Evolutionary conservation across 2,113 vertebrate species (phyloP).

Genomic region (Pycnonotus jocosus): DNA sequence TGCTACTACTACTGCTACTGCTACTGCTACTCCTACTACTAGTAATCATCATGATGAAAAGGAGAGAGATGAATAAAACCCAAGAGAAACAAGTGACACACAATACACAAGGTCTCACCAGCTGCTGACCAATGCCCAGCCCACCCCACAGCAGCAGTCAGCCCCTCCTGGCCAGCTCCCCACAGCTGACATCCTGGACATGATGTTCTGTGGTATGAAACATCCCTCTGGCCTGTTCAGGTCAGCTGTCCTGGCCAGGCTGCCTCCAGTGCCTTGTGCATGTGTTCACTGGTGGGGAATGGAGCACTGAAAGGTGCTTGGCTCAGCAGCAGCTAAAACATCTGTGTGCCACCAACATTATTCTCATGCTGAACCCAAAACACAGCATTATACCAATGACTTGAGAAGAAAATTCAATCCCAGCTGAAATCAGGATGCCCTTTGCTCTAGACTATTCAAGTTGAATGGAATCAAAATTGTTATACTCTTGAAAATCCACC

Average conservation of each 20-base stretch:
- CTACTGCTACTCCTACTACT: not conserved
- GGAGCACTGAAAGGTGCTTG: too few species aligned
- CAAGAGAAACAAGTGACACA: not conserved
- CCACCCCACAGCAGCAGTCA: not conserved
- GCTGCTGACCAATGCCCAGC: not conserved
- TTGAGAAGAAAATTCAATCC: not conserved
- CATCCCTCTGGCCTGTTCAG: not conserved
- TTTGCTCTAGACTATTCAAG: not conserved
- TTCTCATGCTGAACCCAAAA: not conserved
- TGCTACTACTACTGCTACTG: rapidly evolving
- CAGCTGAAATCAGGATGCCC: not conserved
- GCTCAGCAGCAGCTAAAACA: not conserved
- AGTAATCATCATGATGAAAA: not conserved
- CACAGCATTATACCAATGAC: too few species aligned
- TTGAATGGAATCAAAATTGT: not conserved
- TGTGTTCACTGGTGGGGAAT: rapidly evolving
- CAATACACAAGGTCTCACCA: too few species aligned
- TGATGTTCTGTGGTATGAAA: not conserved
- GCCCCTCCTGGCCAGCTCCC: not conserved
- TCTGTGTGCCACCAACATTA: not conserved
- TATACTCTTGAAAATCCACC: not conserved
- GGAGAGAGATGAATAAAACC: not conserved
- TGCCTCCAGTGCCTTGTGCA: not conserved
- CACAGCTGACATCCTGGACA: not conserved
- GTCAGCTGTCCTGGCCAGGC: not conserved